phyloP scores from a whole-genome alignment of 2,113 vertebrate genomes.

The Cephalopterus ornatus region DNA sequence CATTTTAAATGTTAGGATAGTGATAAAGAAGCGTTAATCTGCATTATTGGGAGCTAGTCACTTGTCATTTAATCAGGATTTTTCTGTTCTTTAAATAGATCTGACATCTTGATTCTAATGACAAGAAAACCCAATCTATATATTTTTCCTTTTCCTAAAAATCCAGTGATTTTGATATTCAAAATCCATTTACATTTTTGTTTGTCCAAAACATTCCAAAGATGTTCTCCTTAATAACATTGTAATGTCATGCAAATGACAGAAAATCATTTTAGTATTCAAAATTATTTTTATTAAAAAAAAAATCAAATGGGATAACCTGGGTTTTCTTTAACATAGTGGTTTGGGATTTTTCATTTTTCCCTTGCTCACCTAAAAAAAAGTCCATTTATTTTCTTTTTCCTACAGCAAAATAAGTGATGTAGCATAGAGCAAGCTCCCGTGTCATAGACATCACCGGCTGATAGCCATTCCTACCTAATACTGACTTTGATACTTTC shows the following conservation, averaged over 20 bases:
- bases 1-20: background rate
- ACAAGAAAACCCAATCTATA: background rate
- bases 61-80: background rate
- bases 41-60: background rate
- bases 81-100: background rate
- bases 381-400: background rate
- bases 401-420: background rate
- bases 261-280: background rate
- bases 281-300: background rate
- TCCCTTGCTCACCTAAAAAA: background rate
- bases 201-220: background rate
- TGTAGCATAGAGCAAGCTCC: background rate
- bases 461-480: background rate
- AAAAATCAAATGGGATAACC: accelerated
- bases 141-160: background rate
- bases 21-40: background rate
- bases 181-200: background rate
- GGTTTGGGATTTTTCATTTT: accelerated
- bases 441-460: background rate
- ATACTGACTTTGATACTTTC: background rate
- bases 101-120: background rate
- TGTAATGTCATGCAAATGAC: background rate
- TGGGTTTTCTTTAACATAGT: background rate
- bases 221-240: background rate
- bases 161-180: background rate